Evolutionary conservation across 2,797 vertebrate species (phyloP), one percentile per base, ranked within the genome.

Genomic region (Semaprochilodus insignis): DNA sequence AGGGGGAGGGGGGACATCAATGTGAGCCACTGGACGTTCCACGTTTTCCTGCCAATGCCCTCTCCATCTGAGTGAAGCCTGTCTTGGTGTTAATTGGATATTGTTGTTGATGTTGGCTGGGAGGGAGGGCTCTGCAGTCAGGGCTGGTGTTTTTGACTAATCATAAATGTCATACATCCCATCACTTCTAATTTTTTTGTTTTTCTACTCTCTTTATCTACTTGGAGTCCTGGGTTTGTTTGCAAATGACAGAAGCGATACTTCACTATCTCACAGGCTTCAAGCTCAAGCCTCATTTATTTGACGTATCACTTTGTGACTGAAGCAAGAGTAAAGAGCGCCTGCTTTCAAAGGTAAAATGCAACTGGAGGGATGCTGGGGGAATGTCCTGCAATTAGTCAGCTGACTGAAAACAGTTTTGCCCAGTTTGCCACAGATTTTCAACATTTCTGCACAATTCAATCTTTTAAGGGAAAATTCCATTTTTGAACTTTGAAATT

Each of bases 321-420:
- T 87, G 84, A 89, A 81, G 69, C 74, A 89, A 85, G 44, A 13
- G 40, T 19, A 19, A 34, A 7, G 55, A 74, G 73, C 81, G 81
- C 87, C 79, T 51, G 83, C 82, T 78, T 66, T 75, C 81, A 87
- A 83, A 86, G 78, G 60, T 71, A 80, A 44, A 88, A 78, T 85
- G 74, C 80, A 81, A 89, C 91, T 90, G 70, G 69, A 77, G 88
- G 88, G 85, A 81, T 86, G 8, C 44, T 48, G 44, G 44, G 44
- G 1, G 11, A 48, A 10, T 48, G 44, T 48, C 44, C 44, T 48
- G 8, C 10, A 48, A 2, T 48, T 48, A 48, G 11, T 48, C 8
- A 48, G 11, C 44, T 8, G 40, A 40, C 40, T 40, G 5, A 40
- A 40, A 40, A 8, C 40, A 40, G 5, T 6, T 8, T 48, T 13